A percentile compares a stretch with the other conserved stretches of the same genome.
Evolutionary conservation across 2,113 vertebrate genomes (phyloP).

Genomic region (Pseudolaguvia tuberculata): DNA sequence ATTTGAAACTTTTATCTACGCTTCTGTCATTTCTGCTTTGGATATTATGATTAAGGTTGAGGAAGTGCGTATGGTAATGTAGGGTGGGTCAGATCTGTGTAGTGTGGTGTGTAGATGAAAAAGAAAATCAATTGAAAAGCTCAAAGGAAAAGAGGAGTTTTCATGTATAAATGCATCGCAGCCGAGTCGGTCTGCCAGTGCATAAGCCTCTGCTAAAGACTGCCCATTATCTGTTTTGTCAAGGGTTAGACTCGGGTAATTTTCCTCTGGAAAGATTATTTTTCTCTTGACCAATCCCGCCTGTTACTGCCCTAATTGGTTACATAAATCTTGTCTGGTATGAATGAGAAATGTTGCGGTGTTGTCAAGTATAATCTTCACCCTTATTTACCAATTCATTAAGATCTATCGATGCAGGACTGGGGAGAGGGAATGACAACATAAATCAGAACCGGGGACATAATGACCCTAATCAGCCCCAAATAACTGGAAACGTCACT

Average conservation of each 20-base stretch:
- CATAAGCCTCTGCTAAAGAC: slow-evolving; percentile 85
- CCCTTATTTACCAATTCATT: slow-evolving; percentile 99
- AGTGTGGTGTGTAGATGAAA: slow-evolving; percentile 18
- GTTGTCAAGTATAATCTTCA: slow-evolving; percentile 99
- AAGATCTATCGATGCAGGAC: slow-evolving; percentile 99
- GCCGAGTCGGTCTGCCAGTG: slow-evolving; percentile 71
- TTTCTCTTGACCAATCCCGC: slow-evolving; percentile 93
- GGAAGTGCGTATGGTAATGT: slow-evolving; percentile 21
- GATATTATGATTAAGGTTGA: slow-evolving; percentile 45
- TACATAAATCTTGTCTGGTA: slow-evolving; percentile 99
- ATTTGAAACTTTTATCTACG: slow-evolving; percentile 56
- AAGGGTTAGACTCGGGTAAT: slow-evolving; percentile 92
- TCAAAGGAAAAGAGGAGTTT: slow-evolving; percentile 38
- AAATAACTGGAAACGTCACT: slow-evolving; percentile 99
- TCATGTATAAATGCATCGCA: slow-evolving; percentile 48
- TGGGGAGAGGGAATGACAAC: slow-evolving; percentile 97
- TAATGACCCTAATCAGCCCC: slow-evolving; percentile 99
- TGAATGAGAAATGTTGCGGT: slow-evolving; percentile 99
- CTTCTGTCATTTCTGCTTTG: slow-evolving; percentile 49
- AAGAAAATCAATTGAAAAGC: slow-evolving; percentile 54
- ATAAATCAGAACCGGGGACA: slow-evolving; percentile 98
- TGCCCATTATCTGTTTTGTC: slow-evolving; percentile 91
- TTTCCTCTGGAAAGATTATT: slow-evolving; percentile 95
- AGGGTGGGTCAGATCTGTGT: slow-evolving; percentile 7
- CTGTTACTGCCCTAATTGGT: slow-evolving; percentile 99